Evolutionary conservation across 2,888 invertebrate species (phyloP).

Genomic region (Hipparchia sbordonii): DNA sequence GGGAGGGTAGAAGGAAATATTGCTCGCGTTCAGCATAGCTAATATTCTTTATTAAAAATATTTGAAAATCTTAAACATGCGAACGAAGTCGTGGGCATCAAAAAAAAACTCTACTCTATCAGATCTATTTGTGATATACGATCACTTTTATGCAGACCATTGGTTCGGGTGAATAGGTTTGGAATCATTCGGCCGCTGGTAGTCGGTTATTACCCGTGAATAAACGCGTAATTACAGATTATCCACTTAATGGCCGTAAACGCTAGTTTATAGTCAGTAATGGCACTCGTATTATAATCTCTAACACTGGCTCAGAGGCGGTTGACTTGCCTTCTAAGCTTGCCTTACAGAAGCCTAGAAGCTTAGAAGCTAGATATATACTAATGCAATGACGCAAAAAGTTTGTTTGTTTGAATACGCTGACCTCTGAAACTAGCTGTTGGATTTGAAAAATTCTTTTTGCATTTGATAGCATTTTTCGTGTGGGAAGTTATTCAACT

Average conservation of each 20-base stretch:
- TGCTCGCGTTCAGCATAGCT: too few species aligned
- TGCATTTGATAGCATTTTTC: too few species aligned
- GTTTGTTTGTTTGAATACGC: too few species aligned
- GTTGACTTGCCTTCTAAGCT: background rate
- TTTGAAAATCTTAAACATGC: too few species aligned
- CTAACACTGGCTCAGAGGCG: background rate
- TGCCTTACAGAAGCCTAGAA: background rate
- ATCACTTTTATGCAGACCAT: background rate
- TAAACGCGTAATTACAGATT: slow-evolving; percentile 13
- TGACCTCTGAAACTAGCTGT: too few species aligned
- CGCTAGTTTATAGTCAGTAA: background rate
- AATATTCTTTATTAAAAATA: too few species aligned
- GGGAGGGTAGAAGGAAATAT: too few species aligned
- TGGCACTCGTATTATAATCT: background rate
- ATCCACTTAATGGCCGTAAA: slow-evolving; percentile 8
- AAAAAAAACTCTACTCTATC: background rate
- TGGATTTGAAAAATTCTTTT: too few species aligned
- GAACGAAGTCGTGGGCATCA: too few species aligned
- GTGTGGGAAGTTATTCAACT: too few species aligned
- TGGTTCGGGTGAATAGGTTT: background rate
- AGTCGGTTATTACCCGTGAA: slow-evolving; percentile 9
- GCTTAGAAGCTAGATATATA: too few species aligned
- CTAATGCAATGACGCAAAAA: too few species aligned
- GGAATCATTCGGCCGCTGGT: slow-evolving; percentile 2
- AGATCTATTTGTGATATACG: background rate